phyloP scores from a whole-genome alignment of 2,888 invertebrate species.

The Stenichneumon culpator region DNA sequence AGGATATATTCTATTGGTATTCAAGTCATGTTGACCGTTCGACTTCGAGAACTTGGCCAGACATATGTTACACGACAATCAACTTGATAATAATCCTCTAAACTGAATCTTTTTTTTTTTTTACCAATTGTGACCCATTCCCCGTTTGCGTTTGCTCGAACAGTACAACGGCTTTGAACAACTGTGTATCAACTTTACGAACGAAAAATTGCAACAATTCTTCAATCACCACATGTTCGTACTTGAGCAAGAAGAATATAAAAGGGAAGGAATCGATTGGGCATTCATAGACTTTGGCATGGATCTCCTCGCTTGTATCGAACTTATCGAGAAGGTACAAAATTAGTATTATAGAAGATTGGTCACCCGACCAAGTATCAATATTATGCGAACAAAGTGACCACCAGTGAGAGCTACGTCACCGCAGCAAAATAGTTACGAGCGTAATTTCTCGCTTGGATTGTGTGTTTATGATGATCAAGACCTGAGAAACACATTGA shows the following conservation, averaged over 20 bases:
- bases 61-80: conserved; percentile 53
- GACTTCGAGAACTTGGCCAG: background rate
- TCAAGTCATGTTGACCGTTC: background rate
- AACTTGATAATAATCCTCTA: background rate
- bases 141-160: conserved; percentile 72
- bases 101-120: background rate
- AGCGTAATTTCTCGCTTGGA: conserved; percentile 46
- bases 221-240: conserved; percentile 99
- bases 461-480: conserved; percentile 52
- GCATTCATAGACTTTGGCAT: conserved; percentile 99
- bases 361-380: conserved; percentile 30
- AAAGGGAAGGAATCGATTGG: conserved; percentile 97
- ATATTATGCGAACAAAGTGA: conserved; percentile 23
- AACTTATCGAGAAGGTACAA: conserved; percentile 96
- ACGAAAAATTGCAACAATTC: conserved; percentile 99
- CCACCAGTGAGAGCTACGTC: conserved; percentile 48
- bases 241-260: conserved; percentile 98
- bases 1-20: conserved; percentile 3
- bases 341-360: conserved; percentile 23
- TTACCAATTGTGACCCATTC: conserved; percentile 34
- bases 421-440: conserved; percentile 20
- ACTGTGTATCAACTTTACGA: conserved; percentile 99
- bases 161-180: conserved; percentile 98
- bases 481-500: conserved; percentile 56
- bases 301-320: conserved; percentile 98